phyloP scores from a whole-genome alignment of 2,113 vertebrate genomes.

The Penelope pileata region DNA sequence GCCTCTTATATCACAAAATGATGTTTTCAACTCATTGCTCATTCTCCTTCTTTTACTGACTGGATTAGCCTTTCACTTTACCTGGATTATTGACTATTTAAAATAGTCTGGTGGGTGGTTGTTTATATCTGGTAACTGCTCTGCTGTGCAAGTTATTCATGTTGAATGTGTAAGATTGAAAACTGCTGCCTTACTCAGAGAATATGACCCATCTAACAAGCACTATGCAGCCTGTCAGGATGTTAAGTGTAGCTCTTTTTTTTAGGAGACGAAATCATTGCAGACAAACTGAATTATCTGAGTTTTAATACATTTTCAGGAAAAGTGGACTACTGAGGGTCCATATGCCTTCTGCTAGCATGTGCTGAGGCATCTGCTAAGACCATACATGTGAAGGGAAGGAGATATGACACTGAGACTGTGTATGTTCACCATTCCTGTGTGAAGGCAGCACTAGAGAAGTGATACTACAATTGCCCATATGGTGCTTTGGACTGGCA shows the following conservation, averaged over 20 bases:
- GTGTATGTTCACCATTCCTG: neutral
- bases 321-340: neutral
- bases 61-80: neutral
- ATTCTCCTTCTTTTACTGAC: neutral
- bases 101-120: neutral
- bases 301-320: neutral
- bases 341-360: neutral
- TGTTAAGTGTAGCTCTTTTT: neutral
- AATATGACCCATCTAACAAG: neutral
- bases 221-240: neutral
- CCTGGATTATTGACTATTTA: neutral
- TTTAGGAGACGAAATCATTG: rapidly evolving
- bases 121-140: conserved; percentile 8
- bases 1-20: neutral
- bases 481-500: neutral
- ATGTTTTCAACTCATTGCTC: neutral
- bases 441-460: neutral
- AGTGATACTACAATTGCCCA: neutral
- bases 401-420: neutral
- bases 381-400: neutral
- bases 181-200: neutral
- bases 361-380: neutral
- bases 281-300: neutral
- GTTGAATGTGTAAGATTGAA: neutral
- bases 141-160: neutral